A percentile compares a stretch with the other conserved stretches of the same genome.
These are phyloP conservation scores for Tetraodon nigroviridis DNA, from an alignment of 2,113 vertebrate species.

Conservation along the genomic window DNA sequence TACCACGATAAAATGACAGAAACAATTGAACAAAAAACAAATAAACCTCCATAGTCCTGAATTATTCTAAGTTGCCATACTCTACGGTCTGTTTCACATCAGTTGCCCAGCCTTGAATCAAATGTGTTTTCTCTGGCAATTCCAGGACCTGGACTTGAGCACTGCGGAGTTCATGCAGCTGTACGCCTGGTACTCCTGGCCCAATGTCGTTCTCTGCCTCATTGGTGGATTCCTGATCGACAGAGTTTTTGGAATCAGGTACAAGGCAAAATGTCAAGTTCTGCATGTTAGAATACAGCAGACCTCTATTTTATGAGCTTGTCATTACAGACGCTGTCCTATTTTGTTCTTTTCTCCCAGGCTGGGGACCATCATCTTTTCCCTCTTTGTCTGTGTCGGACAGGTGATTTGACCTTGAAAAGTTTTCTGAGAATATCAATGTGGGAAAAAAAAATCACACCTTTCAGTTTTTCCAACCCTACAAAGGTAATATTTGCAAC, in stretches of 20 bases:
- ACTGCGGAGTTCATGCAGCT: slow-evolving; percentile 90
- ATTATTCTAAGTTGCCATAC: no score
- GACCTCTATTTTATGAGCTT: background rate
- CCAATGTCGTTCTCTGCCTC: slow-evolving; percentile 94
- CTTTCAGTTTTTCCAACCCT: background rate
- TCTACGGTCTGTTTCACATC: no score
- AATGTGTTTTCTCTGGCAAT: background rate
- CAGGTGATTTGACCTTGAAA: slow-evolving; percentile 76
- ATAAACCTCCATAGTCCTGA: no score
- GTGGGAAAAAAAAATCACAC: background rate
- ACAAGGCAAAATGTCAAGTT: slow-evolving; percentile 17
- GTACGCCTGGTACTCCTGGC: slow-evolving; percentile 99
- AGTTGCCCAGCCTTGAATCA: no score
- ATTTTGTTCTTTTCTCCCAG: slow-evolving; percentile 55
- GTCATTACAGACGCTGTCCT: background rate
- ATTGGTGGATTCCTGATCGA: slow-evolving; percentile 94
- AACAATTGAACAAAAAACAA: no score
- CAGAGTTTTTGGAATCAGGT: slow-evolving; percentile 94
- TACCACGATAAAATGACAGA: background rate
- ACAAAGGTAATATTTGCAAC: slow-evolving; percentile 86
- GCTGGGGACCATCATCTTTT: slow-evolving; percentile 90
- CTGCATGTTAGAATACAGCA: background rate
- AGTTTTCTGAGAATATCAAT: background rate
- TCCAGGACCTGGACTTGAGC: slow-evolving; percentile 88
- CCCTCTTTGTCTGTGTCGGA: slow-evolving; percentile 86